A percentile compares a stretch with the other conserved stretches of the same genome.
These are phyloP conservation scores for Eupithecia inturbata DNA, from an alignment of 2,888 invertebrate genomes.

Conservation along the genomic window DNA sequence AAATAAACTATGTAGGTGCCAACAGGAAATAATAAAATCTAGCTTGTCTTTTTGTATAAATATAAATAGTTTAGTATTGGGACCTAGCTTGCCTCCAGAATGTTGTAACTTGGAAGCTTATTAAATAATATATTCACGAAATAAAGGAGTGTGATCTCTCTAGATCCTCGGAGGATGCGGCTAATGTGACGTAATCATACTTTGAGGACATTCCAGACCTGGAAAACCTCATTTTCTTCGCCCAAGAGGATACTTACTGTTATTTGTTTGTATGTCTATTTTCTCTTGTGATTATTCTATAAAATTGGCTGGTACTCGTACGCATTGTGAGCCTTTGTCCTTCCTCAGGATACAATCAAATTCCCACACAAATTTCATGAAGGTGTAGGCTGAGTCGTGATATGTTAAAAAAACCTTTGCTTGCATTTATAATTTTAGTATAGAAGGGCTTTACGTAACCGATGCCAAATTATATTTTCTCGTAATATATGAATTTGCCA, in stretches of 20 bases:
- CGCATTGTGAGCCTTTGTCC: neutral
- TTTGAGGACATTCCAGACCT: conserved; percentile 21
- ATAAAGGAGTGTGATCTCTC: conserved; percentile 23
- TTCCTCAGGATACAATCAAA: neutral
- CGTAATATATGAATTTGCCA: neutral
- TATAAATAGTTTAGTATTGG: neutral
- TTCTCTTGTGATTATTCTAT: conserved; percentile 2
- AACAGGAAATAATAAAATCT: neutral
- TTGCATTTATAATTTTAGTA: no score
- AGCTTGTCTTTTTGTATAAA: neutral
- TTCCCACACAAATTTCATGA: neutral
- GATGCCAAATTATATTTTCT: neutral
- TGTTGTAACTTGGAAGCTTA: neutral
- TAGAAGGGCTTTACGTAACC: neutral
- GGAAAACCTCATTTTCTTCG: conserved; percentile 36
- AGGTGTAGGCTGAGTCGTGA: neutral
- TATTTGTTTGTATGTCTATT: conserved; percentile 17
- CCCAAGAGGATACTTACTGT: conserved; percentile 24
- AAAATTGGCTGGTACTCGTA: neutral
- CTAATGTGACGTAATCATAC: conserved; percentile 38
- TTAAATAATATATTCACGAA: conserved; percentile 12
- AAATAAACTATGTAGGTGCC: neutral
- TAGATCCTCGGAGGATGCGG: conserved; percentile 17
- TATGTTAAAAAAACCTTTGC: neutral
- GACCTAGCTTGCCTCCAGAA: neutral